Evolutionary conservation across 2,113 vertebrate genomes (phyloP), one percentile per base, ranked within the genome.

Genomic region (Girardinichthys multiradiatus): DNA sequence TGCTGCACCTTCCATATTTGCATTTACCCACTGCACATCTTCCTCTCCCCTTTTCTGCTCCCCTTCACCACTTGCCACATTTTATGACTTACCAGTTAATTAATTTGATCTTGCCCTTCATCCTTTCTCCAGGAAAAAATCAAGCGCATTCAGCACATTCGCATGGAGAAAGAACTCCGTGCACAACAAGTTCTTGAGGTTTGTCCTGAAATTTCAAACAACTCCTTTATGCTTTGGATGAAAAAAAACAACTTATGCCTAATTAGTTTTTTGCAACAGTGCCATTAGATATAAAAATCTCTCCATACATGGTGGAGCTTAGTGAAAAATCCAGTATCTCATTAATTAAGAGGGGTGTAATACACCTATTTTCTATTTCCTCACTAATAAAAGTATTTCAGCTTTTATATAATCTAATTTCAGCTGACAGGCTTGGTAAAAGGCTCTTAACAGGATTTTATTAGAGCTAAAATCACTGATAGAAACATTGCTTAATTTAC

Each of bases 171-270:
- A 90, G 97, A 99, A 93, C 94, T 97, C 90, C 93, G 97, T 89
- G 96, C 97, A 77, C 98, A 99, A 90, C 97, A 98, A 90, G 97
- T 98, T 93, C 93, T 99, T 58, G 97, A 99, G 97, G 98, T 99
- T 95, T 21, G 90, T 91, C 71, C 85, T 81, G 70, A 88, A 89
- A 86, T 82, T 86, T 78, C 64, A 87, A 86, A 88, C 82, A 71
- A 75, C 88, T 85, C 80, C 80, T 77, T 83, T 89, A 68, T 89
- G 83, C 87, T 84, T 83, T 58, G 80, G 74, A 77, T 77, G 88
- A 72, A 78, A 70, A 68, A 65, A 57, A 64, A 76, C 79, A 77
- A 86, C 83, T 87, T 87, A 91, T 87, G 83, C 85, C 74, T 84
- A 90, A 89, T 87, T 90, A 70, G 35, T 84, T 87, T 90, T 86